Conservation (phyloP, 92 coral and sea anemone species). For the Anthopleura xanthogrammica region DNA sequence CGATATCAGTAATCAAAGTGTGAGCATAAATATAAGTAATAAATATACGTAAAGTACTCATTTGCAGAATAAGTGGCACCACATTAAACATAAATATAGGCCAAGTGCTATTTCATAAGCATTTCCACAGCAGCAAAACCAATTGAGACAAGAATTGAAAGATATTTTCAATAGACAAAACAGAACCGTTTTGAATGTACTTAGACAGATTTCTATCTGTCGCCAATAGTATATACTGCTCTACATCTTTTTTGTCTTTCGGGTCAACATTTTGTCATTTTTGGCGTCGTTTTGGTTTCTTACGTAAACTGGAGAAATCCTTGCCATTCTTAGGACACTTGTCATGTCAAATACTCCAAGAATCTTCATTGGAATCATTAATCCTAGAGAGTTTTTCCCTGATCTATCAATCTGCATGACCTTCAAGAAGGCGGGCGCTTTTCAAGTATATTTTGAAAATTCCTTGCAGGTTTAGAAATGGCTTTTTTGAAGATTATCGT, state of each 20-base stretch:
- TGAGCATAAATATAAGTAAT: not conserved
- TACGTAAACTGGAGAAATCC: not conserved
- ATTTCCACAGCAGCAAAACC: not conserved
- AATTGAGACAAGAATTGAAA: not conserved
- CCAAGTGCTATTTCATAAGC: not conserved
- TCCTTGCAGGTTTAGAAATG: not conserved
- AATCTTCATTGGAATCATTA: constrained; percentile 4
- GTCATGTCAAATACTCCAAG: not conserved
- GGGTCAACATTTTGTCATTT: constrained; percentile 13
- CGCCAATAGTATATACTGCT: constrained; percentile 14
- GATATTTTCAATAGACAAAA: constrained; percentile 8
- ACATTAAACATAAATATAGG: not conserved
- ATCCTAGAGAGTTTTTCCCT: not conserved
- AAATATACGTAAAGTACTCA: not conserved
- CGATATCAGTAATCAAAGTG: not conserved
- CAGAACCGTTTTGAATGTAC: not conserved
- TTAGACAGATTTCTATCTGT: constrained; percentile 14
- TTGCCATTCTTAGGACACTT: not conserved
- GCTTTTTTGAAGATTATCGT: not conserved
- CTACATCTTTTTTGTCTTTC: not conserved
- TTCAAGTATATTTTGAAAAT: not conserved
- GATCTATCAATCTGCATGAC: not conserved
- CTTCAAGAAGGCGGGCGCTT: not conserved
- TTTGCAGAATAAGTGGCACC: not conserved
- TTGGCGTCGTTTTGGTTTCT: not conserved